Base-by-base conservation (phyloP, 2,888 invertebrate genomes). In the Rhagophthalmus giganteus region DNA sequence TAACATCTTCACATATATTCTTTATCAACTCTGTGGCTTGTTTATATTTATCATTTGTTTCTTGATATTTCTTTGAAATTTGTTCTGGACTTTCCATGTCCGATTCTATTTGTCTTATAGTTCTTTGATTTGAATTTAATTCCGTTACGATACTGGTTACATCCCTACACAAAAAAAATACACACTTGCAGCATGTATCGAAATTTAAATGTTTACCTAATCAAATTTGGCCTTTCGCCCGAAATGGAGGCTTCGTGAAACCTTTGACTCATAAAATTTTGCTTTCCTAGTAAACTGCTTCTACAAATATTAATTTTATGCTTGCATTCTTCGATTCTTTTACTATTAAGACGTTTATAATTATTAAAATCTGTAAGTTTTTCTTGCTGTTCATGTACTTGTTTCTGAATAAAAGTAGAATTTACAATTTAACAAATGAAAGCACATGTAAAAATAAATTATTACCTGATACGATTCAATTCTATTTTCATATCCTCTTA, bases 181-280 rank as follows among this genome's bases (percentile, higher is more conserved):
- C n/a, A n/a, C n/a, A n/a, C n/a, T n/a, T n/a, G n/a, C n/a, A n/a
- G n/a, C n/a, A n/a, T n/a, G n/a, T n/a, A n/a, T n/a, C n/a, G n/a
- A n/a, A n/a, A n/a, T n/a, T n/a, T n/a, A n/a, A n/a, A n/a, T n/a
- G 4, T 20, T 28, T 35, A 82, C 82, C 80, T 78, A 0, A 77
- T 71, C 4, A 78, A 74, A 0, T 76, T 66, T 2, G 81, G 70
- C 57, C 81, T 72, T 1, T 75, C 68, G 16, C 82, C 81, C 8
- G 77, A 63, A 25, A 60, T 65, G 31, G 70, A 66, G 0, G 84
- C 83, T 37, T 76, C 73, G 14, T 65, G 66, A 13, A 74, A 72
- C 12, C 78, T 72, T 9, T 74, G 70, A 15, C 70, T 59, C 11
- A 81, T 59, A 50, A 75, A 74, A 38, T 62, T 63, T 58, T 77